These are phyloP conservation scores for Mystacornis crossleyi DNA, from an alignment of 2,113 vertebrate genomes.

Conservation along the genomic window DNA sequence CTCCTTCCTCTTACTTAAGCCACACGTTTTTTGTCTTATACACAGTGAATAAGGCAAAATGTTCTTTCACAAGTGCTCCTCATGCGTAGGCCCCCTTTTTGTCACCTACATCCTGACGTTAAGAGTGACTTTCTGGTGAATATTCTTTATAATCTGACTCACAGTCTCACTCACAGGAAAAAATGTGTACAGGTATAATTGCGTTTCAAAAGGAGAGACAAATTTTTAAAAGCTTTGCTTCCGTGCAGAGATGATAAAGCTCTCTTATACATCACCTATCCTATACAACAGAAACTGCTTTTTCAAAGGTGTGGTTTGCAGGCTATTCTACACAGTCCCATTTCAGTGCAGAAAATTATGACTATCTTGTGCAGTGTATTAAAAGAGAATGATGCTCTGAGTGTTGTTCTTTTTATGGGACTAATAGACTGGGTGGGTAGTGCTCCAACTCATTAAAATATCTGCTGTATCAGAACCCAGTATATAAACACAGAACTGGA, in stretches of 20 bases:
- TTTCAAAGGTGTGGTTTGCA: not conserved
- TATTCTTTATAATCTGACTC: not conserved
- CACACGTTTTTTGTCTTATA: not conserved
- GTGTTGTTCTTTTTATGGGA: not conserved
- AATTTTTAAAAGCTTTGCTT: not conserved
- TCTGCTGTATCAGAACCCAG: not conserved
- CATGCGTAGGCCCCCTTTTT: not conserved
- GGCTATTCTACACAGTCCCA: not conserved
- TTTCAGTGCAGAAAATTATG: not conserved
- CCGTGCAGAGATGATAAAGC: not conserved
- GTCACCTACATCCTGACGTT: not conserved
- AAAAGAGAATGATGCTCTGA: not conserved
- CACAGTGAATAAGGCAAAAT: not conserved
- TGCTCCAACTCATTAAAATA: not conserved
- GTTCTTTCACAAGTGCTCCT: not conserved
- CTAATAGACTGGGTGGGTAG: not conserved
- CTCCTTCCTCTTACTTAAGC: not conserved
- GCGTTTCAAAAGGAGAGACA: not conserved
- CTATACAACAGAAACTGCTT: not conserved
- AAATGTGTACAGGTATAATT: not conserved
- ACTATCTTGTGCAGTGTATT: not conserved
- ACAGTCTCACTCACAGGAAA: not conserved
- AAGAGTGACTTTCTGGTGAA: not conserved
- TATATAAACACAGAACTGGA: not conserved
- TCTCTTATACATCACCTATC: not conserved